Evolutionary conservation across 2,888 invertebrate species (phyloP), one percentile per base, ranked within the genome.

Genomic region (Dilophus febrilis): DNA sequence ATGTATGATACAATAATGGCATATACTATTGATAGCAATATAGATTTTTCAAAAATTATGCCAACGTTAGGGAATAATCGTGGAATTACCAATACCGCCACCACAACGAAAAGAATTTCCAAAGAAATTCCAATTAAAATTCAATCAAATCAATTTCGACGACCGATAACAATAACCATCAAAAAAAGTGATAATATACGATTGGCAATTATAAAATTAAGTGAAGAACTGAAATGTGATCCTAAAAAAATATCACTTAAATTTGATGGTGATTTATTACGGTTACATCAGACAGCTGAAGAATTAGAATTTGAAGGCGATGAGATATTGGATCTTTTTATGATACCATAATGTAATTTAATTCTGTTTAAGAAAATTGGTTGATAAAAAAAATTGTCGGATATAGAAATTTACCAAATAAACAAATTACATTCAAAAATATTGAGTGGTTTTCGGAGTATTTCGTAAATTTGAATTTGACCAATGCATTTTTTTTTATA

Each of bases 301-400:
- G 51, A 53, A 41, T 49, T 57, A 18, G 57, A 57, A 7, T 51
- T 59, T 42, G 59, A 59, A 42, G 56, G 58, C 3, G 56, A 55
- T 19, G 59, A 59, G 49, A 47, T 53, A 6, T 53, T 59, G 29
- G 59, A 59, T 12, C 4, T 29, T 10, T 7, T n/a, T 29, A n/a
- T 29, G n/a, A 29, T n/a, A n/a, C n/a, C n/a, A n/a, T n/a, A n/a
- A n/a, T n/a, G n/a, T n/a, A n/a, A n/a, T n/a, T n/a, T n/a, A n/a
- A n/a, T n/a, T n/a, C n/a, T n/a, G n/a, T n/a, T n/a, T n/a, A n/a
- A n/a, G n/a, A n/a, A n/a, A n/a, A n/a, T n/a, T n/a, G n/a, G n/a
- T n/a, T n/a, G n/a, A n/a, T n/a, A n/a, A n/a, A n/a, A n/a, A n/a
- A n/a, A n/a, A n/a, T n/a, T n/a, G n/a, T n/a, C n/a, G n/a, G n/a